phyloP scores from a whole-genome alignment of 2,113 vertebrate genomes.

The Salvator merianae region DNA sequence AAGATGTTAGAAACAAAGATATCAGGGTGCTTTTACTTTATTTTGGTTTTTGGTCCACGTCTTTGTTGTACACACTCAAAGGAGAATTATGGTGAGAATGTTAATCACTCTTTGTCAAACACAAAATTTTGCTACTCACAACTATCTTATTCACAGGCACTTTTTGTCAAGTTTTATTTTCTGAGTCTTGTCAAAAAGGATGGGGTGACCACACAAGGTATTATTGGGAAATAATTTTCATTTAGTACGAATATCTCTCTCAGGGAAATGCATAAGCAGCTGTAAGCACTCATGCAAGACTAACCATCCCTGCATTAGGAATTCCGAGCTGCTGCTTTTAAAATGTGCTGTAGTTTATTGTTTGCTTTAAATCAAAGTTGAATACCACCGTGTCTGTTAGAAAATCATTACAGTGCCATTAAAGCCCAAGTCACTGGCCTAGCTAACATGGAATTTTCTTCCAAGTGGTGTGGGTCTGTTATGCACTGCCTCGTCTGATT shows the following conservation, averaged over 20 bases:
- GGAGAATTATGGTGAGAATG: conserved; percentile 20
- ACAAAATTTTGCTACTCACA: not conserved
- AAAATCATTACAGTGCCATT: conserved; percentile 80
- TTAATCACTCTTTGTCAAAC: conserved; percentile 4
- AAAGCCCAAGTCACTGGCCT: conserved; percentile 66
- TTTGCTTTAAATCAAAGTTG: conserved; percentile 73
- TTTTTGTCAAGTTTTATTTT: conserved; percentile 27
- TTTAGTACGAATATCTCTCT: conserved; percentile 56
- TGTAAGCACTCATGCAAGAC: conserved; percentile 68
- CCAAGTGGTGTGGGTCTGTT: conserved; percentile 31
- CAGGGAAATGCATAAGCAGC: conserved; percentile 64
- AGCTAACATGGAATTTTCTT: conserved; percentile 59
- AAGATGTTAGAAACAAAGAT: conserved; percentile 23
- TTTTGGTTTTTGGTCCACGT: conserved; percentile 32
- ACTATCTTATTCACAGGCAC: conserved; percentile 1
- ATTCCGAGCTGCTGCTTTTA: conserved; percentile 73
- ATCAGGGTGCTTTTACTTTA: not conserved
- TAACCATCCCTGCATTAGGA: conserved; percentile 66
- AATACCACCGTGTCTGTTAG: conserved; percentile 70
- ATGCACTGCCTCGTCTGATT: conserved; percentile 62
- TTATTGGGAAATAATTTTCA: conserved; percentile 41
- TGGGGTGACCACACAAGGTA: not conserved
- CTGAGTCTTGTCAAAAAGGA: conserved; percentile 30
- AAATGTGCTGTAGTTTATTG: conserved; percentile 69
- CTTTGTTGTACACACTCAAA: conserved; percentile 8